Conservation (phyloP, 2,888 invertebrate species). For the Caenorhabditis auriculariae region DNA sequence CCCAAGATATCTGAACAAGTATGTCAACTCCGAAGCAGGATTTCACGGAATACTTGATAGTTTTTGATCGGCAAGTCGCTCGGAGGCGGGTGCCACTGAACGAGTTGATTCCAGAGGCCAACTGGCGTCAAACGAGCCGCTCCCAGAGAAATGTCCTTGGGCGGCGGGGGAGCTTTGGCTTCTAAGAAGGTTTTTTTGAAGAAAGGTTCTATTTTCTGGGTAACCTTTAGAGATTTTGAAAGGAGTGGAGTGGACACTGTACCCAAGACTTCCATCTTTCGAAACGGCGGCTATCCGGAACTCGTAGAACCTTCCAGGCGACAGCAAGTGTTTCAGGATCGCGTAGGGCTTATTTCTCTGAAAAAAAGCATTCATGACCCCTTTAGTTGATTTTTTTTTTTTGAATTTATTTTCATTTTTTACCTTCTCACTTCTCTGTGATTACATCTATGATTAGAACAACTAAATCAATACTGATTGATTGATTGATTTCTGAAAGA, state of each 20-base stretch:
- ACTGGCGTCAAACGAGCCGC: slow-evolving; percentile 11
- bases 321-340: slow-evolving; percentile 60
- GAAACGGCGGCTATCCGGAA: slow-evolving; percentile 63
- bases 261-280: slow-evolving; percentile 62
- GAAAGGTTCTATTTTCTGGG: neutral
- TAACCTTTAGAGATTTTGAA: slow-evolving; percentile 57
- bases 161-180: slow-evolving; percentile 52
- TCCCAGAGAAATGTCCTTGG: slow-evolving; percentile 49
- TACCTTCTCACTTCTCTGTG: neutral
- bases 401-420: neutral
- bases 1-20: slow-evolving; percentile 38
- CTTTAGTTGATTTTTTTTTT: neutral
- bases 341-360: slow-evolving; percentile 62
- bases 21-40: neutral
- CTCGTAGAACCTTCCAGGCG: slow-evolving; percentile 58
- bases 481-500: neutral
- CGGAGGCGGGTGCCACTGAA: slow-evolving; percentile 55
- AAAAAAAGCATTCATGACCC: no score
- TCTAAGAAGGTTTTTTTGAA: slow-evolving; percentile 22
- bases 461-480: neutral
- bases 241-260: slow-evolving; percentile 52
- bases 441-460: neutral
- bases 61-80: slow-evolving; percentile 60
- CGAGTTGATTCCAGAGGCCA: slow-evolving; percentile 45
- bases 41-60: slow-evolving; percentile 39